phyloP scores from a whole-genome alignment of 2,888 invertebrate species.

The Cataglyphis albicans region DNA sequence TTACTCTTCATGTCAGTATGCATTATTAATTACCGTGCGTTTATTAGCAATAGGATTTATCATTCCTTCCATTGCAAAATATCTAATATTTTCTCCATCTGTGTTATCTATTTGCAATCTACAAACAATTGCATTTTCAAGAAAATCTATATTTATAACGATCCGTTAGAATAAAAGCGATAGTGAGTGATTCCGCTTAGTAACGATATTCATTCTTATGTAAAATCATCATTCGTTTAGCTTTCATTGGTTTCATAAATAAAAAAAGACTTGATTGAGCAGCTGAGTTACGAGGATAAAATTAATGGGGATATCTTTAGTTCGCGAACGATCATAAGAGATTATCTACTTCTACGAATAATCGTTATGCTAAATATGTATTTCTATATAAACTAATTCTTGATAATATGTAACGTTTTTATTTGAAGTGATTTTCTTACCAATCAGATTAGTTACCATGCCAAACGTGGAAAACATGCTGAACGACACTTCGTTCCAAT shows the following conservation, averaged over 20 bases:
- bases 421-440: constrained; percentile 86
- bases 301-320: constrained; percentile 20
- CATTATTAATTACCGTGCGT: background rate
- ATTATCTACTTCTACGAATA: background rate
- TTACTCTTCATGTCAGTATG: background rate
- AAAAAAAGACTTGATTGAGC: constrained; percentile 34
- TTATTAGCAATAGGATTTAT: background rate
- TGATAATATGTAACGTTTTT: background rate
- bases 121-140: constrained; percentile 40
- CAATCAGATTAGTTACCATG: constrained; percentile 93
- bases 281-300: background rate
- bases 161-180: constrained; percentile 40
- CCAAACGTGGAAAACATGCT: constrained; percentile 95
- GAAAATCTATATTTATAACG: background rate
- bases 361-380: background rate
- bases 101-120: background rate
- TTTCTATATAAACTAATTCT: background rate
- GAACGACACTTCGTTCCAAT: constrained; percentile 95
- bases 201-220: constrained; percentile 54
- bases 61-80: background rate
- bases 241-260: constrained; percentile 27
- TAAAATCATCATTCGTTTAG: constrained; percentile 39
- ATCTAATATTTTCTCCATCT: background rate
- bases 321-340: background rate
- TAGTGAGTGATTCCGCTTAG: constrained; percentile 45